Evolutionary conservation across 2,888 invertebrate genomes (phyloP).

Genomic region (Leptopterna dolabrata): DNA sequence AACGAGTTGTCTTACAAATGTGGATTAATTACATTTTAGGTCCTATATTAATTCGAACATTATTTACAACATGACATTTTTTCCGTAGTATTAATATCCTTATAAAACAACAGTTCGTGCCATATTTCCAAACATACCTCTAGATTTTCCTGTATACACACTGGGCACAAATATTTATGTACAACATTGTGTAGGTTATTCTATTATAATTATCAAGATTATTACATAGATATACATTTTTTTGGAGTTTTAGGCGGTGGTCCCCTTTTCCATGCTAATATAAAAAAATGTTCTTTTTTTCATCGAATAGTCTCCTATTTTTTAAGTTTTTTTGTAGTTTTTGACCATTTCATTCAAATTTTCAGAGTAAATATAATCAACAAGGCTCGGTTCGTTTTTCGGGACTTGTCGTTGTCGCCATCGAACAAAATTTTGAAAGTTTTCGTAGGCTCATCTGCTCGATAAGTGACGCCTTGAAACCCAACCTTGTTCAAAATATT

Average conservation of each 20-base stretch:
- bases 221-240: slow-evolving; percentile 46
- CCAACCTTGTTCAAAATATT: background rate
- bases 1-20: background rate
- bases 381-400: background rate
- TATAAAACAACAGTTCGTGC: slow-evolving; percentile 48
- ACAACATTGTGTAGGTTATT: slow-evolving; percentile 40
- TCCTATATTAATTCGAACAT: slow-evolving; percentile 10
- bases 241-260: slow-evolving; percentile 59
- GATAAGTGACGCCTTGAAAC: background rate
- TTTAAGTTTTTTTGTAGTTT: background rate
- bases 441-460: background rate
- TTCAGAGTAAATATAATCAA: background rate
- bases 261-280: slow-evolving; percentile 59
- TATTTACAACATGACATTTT: slow-evolving; percentile 31
- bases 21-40: slow-evolving; percentile 5
- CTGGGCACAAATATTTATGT: slow-evolving; percentile 53
- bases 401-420: background rate
- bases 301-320: background rate
- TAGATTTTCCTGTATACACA: slow-evolving; percentile 52
- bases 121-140: slow-evolving; percentile 6
- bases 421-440: background rate
- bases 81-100: background rate
- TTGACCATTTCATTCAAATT: background rate
- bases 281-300: slow-evolving; percentile 35
- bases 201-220: slow-evolving; percentile 35